Base-by-base conservation (phyloP, 1,140 invertebrate species). In the Pectinophora gossypiella region DNA sequence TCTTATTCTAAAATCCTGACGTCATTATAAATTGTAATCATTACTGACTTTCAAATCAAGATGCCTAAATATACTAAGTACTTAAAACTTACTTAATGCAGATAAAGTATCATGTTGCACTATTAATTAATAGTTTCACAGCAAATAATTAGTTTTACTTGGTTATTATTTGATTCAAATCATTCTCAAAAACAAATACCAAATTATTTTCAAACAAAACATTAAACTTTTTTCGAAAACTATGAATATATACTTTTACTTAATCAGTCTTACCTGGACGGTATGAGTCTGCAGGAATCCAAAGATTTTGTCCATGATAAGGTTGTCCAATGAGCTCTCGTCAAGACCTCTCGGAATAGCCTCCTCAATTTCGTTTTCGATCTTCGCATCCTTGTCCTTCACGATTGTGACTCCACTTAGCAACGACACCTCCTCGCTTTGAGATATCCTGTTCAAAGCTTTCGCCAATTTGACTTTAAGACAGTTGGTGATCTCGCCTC, bases 231-330 rank as follows among this genome's bases (percentile, higher is more conserved):
- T 32, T 3, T 7, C n/a, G 9, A 32, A 2, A 32, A 3, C n/a
- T n/a, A 12, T 32, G 2, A 32, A 32, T n/a, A 23, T 23, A 10
- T 10, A 23, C 10, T 23, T 32, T 32, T 12, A 32, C 6, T 9
- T 7, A 40, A 40, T n/a, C n/a, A 15, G 3, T 59, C 61, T 84
- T 88, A 95, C 91, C 88, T 95, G 94, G 45, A 96, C 78, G 15
- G 93, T 94, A 76, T 95, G 93, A 58, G 91, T 91, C 72, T 92
- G 90, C 74, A 96, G 90, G 76, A 95, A 95, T 62, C 89, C 90
- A 40, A 92, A 74, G 47, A 95, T 85, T 68, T 92, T 94, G 67
- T 95, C 92, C 58, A 93, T 72, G 62, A 96, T 94, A 76, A 95
- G 89, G 36, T 88, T 89, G 67, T 95, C 94, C 10, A 95, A 81